phyloP scores from a whole-genome alignment of 2,113 vertebrate species.

The Ariopsis seemanni region DNA sequence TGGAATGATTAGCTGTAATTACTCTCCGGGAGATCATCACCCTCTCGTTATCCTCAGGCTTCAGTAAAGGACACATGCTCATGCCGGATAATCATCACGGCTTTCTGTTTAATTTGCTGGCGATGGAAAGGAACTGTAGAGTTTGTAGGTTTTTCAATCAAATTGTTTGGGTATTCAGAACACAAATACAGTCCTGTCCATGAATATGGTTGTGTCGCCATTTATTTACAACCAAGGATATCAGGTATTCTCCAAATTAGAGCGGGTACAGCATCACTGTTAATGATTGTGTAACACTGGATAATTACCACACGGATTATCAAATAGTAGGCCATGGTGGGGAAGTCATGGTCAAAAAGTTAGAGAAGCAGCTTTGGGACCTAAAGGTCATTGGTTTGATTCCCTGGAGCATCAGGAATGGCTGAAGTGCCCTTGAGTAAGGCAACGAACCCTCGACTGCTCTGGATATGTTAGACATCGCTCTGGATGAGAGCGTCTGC shows the following conservation, averaged over 20 bases:
- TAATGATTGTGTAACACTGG: neutral
- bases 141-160: neutral
- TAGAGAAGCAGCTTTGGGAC: no score
- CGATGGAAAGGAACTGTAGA: neutral
- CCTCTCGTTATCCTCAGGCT: slow-evolving; percentile 36
- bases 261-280: no score
- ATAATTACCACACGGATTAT: no score
- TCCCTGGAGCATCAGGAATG: no score
- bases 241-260: neutral
- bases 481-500: no score
- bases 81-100: slow-evolving; percentile 30
- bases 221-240: neutral
- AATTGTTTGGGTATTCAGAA: neutral
- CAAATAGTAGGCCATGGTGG: no score
- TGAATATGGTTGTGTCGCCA: no score
- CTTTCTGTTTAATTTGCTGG: slow-evolving; percentile 46
- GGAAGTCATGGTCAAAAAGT: no score
- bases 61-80: slow-evolving; percentile 5
- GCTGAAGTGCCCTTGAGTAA: no score
- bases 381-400: no score
- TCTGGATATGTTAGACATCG: no score
- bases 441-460: no score
- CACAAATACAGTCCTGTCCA: neutral
- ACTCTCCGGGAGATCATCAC: slow-evolving; percentile 54
- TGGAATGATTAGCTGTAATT: slow-evolving; percentile 38